Conservation (phyloP, 2,888 invertebrate genomes). For the Branchipolynoe longqiensis region DNA sequence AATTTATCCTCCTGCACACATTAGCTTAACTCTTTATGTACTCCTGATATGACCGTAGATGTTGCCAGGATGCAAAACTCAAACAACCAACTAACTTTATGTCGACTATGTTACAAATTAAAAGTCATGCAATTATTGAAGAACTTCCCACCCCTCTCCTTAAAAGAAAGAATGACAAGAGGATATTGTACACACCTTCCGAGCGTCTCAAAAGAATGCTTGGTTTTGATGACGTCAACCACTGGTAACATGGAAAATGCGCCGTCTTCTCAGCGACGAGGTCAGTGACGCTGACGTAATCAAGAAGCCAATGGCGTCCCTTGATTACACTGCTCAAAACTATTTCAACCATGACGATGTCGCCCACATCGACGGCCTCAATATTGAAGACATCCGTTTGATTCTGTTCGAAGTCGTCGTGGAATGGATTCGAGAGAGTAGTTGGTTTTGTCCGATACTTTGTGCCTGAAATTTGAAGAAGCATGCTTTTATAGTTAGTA, state of each 20-base stretch:
- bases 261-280: conserved; percentile 16
- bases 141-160: no score
- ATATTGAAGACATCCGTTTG: conserved; percentile 61
- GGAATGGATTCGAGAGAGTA: conserved; percentile 60
- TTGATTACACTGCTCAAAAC: conserved; percentile 52
- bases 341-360: conserved; percentile 60
- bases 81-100: no score
- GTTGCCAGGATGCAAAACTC: no score
- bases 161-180: neutral
- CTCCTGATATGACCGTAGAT: no score
- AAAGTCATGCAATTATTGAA: no score
- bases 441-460: conserved; percentile 54
- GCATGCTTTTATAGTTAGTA: no score
- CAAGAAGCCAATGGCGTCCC: conserved; percentile 63
- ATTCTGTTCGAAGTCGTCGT: conserved; percentile 65
- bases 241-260: conserved; percentile 64
- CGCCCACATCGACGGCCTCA: conserved; percentile 58
- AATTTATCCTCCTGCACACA: neutral
- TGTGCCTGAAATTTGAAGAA: no score
- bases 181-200: conserved; percentile 56
- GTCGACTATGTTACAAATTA: no score
- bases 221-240: conserved; percentile 61
- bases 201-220: conserved; percentile 56
- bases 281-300: conserved; percentile 60
- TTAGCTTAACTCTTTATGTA: neutral